These are phyloP conservation scores for Pyralis farinalis DNA, from an alignment of 2,888 invertebrate species.

Conservation along the genomic window DNA sequence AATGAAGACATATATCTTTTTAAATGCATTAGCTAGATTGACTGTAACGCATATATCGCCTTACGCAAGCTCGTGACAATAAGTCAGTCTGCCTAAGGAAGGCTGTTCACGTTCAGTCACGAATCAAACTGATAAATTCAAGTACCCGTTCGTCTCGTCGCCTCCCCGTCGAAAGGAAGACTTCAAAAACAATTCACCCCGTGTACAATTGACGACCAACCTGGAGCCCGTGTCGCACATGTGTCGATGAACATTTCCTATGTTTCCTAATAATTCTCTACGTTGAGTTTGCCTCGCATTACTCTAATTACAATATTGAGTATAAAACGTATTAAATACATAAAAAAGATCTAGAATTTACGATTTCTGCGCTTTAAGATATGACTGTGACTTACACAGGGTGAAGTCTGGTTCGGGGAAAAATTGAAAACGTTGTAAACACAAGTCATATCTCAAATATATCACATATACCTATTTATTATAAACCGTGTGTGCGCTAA, in stretches of 20 bases:
- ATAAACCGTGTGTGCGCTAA: not conserved
- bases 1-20: too few species aligned
- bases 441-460: slow-evolving; percentile 49
- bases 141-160: slow-evolving; percentile 2
- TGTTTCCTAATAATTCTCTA: slow-evolving; percentile 40
- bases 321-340: slow-evolving; percentile 77
- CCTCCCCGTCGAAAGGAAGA: slow-evolving; percentile 8
- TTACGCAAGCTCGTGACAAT: too few species aligned
- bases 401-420: not conserved
- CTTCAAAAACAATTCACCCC: slow-evolving; percentile 3
- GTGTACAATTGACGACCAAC: slow-evolving; percentile 3
- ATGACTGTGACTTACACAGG: slow-evolving; percentile 30
- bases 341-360: slow-evolving; percentile 65
- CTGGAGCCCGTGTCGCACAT: too few species aligned
- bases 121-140: too few species aligned
- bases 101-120: too few species aligned
- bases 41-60: too few species aligned
- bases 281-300: slow-evolving; percentile 47
- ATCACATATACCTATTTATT: slow-evolving; percentile 51
- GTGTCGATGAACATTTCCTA: slow-evolving; percentile 2
- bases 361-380: slow-evolving; percentile 43
- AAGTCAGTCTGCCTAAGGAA: too few species aligned
- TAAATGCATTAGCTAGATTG: too few species aligned
- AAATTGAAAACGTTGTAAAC: slow-evolving; percentile 19
- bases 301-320: slow-evolving; percentile 67